Evolutionary conservation across 2,113 vertebrate species (phyloP).

Genomic region (Hippoglossus stenolepis): DNA sequence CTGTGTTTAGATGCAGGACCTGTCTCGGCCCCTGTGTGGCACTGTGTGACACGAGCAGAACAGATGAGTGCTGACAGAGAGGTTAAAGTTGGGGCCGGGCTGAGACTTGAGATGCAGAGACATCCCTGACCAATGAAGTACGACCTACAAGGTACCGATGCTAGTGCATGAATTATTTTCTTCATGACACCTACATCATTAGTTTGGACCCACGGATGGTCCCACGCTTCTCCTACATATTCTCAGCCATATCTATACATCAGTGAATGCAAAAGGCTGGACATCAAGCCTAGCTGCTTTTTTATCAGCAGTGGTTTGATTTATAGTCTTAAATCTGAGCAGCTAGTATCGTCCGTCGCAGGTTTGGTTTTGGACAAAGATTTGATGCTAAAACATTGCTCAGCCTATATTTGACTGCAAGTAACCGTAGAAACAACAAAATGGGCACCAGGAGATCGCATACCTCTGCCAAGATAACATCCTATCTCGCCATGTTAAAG

Average conservation of each 20-base stretch:
- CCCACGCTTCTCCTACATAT: too few species aligned
- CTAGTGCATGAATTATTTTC: not conserved
- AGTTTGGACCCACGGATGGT: too few species aligned
- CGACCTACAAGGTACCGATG: not conserved
- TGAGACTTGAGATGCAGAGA: conserved; percentile 1
- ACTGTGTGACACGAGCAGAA: too few species aligned
- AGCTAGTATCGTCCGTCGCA: not conserved
- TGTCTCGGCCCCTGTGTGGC: too few species aligned
- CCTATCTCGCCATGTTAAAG: too few species aligned
- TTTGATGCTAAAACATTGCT: not conserved
- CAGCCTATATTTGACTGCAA: not conserved
- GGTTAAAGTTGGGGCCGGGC: not conserved
- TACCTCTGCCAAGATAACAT: too few species aligned
- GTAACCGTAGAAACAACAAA: not conserved
- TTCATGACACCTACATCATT: not conserved
- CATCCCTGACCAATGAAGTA: not conserved
- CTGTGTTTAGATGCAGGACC: conserved; percentile 18
- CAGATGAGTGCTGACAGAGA: conserved; percentile 38
- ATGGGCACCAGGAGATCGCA: too few species aligned
- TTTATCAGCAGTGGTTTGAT: conserved; percentile 1
- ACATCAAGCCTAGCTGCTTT: not conserved
- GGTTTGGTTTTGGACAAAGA: not conserved
- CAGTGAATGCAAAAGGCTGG: not conserved
- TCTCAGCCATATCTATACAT: not conserved
- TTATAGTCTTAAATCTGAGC: not conserved